Conservation (phyloP, 2,113 vertebrate genomes). For the Cottus gobio region DNA sequence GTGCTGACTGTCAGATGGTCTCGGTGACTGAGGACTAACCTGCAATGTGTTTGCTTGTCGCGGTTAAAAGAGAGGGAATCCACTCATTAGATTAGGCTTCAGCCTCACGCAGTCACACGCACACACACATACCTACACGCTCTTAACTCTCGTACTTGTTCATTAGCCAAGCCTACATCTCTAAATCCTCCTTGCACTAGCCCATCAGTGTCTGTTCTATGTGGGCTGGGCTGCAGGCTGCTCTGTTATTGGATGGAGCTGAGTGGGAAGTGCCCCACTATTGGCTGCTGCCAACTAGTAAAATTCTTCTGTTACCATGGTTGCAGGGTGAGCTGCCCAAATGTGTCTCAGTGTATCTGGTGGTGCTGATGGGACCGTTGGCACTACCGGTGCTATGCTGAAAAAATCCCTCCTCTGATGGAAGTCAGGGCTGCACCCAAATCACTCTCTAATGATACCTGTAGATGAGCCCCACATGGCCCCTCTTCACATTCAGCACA, state of each 20-base stretch:
- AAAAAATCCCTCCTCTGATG: slow-evolving; percentile 56
- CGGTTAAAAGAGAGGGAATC: slow-evolving; percentile 65
- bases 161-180: slow-evolving; percentile 71
- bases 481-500: slow-evolving; percentile 53
- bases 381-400: slow-evolving; percentile 64
- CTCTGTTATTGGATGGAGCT: slow-evolving; percentile 79
- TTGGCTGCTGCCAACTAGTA: slow-evolving; percentile 85
- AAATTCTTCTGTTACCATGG: slow-evolving; percentile 89
- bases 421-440: slow-evolving; percentile 73
- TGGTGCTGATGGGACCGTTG: slow-evolving; percentile 78
- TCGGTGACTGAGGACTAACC: slow-evolving; percentile 51
- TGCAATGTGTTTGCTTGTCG: slow-evolving; percentile 28
- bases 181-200: slow-evolving; percentile 67
- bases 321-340: slow-evolving; percentile 88
- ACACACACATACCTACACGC: slow-evolving; percentile 47
- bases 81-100: slow-evolving; percentile 68
- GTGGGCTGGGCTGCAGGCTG: slow-evolving; percentile 82
- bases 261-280: slow-evolving; percentile 82
- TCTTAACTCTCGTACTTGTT: slow-evolving; percentile 53
- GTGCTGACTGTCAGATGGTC: slow-evolving; percentile 54
- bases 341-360: slow-evolving; percentile 77
- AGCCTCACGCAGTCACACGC: slow-evolving; percentile 43
- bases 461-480: slow-evolving; percentile 68
- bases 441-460: slow-evolving; percentile 65
- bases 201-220: slow-evolving; percentile 76